Base-by-base conservation (phyloP, 2,113 vertebrate genomes). In the Ivindomyrus marchei region DNA sequence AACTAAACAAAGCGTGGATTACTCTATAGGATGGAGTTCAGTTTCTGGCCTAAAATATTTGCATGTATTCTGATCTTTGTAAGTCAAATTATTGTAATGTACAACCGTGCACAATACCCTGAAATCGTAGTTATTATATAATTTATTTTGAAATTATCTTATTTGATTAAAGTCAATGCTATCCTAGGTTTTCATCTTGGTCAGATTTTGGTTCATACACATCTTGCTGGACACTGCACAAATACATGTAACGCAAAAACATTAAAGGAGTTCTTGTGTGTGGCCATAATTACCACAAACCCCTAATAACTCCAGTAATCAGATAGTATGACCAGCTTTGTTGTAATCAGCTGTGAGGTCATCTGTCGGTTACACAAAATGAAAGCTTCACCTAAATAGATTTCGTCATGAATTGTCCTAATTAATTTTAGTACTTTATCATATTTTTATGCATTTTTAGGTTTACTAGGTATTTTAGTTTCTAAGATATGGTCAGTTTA, bases 11-110 rank as follows among this genome's bases (percentile, higher is more conserved):
- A 88, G 52, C 1, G 3, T 88, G 24, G 3, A 50, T 49, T 31
- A 90, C 46, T 10, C 49, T 62, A 49, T 11, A 84, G 90, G 42
- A 27, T 87, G 58, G 52, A 49, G 84, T 50, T 24, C 6, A 19
- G 49, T 66, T 58, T 90, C 47, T 56, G 87, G n/a, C 56, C 15
- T 47, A 15, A 90, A 86, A 86, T 31, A 47, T 56, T 45, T 83
- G 17, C 10, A 47, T 6, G 47, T 80, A 31, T 87, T 74, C 58
- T 66, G 89, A 90, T 49, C 62, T 87, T 49, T 49, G 46, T 24
- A 87, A 87, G 56, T 47, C 56, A 70, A 88, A 46, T 87, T 24
- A 45, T 49, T 86, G 50, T 88, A 17, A 36, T 31, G 31, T 56
- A 4, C 27, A 45, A 88, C 36, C 19, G 21, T 85, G 45, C 42